Evolutionary conservation across 2,888 invertebrate species (phyloP).

Genomic region (Tachystola acroxantha): DNA sequence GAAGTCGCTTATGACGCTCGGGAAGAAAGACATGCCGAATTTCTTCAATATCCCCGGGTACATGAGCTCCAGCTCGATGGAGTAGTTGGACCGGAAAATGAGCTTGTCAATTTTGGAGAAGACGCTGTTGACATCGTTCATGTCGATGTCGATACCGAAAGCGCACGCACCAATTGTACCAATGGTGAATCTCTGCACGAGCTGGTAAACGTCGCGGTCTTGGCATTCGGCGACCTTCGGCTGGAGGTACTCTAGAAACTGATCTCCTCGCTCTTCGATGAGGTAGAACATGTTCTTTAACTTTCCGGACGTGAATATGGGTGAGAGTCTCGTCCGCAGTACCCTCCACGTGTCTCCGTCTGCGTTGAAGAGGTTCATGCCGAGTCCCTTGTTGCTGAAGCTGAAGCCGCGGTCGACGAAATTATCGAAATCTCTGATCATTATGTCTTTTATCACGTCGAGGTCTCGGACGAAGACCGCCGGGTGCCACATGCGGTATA

Average conservation of each 20-base stretch:
- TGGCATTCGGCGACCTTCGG: background rate
- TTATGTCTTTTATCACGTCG: slow-evolving; percentile 41
- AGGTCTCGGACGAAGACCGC: slow-evolving; percentile 42
- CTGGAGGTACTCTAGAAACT: slow-evolving; percentile 26
- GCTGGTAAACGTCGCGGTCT: slow-evolving; percentile 21
- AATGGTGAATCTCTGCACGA: slow-evolving; percentile 35
- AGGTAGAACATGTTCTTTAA: slow-evolving; percentile 45
- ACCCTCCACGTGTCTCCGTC: slow-evolving; percentile 41
- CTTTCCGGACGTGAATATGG: slow-evolving; percentile 48
- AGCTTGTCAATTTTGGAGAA: slow-evolving; percentile 17
- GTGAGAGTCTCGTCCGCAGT: slow-evolving; percentile 36
- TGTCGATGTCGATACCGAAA: slow-evolving; percentile 38
- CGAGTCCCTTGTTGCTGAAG: slow-evolving; percentile 36
- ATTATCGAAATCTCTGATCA: slow-evolving; percentile 45
- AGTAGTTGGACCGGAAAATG: slow-evolving; percentile 16
- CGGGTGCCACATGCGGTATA: slow-evolving; percentile 40
- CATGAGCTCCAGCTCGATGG: slow-evolving; percentile 32
- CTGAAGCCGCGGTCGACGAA: slow-evolving; percentile 43
- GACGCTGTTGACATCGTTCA: slow-evolving; percentile 7
- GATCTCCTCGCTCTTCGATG: slow-evolving; percentile 31
- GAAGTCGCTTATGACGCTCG: slow-evolving; percentile 22
- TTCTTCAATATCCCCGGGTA: slow-evolving; percentile 35
- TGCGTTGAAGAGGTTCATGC: slow-evolving; percentile 41
- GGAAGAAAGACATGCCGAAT: slow-evolving; percentile 29
- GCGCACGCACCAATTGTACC: slow-evolving; percentile 36